These are phyloP conservation scores for Orchesella cincta DNA, from an alignment of 1,140 invertebrate genomes.

Conservation along the genomic window DNA sequence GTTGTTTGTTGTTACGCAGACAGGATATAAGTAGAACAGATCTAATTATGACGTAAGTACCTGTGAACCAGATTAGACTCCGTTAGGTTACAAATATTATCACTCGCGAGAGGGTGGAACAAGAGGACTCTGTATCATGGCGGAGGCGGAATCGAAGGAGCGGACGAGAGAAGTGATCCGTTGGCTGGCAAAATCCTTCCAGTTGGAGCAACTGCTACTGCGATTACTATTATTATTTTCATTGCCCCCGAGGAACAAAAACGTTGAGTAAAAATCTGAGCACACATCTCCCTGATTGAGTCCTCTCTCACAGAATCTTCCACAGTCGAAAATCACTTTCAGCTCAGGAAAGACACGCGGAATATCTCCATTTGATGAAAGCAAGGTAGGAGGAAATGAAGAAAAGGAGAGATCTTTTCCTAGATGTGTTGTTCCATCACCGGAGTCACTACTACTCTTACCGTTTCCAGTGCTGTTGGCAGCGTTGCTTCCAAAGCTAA, in stretches of 20 bases:
- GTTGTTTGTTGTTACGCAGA: not conserved
- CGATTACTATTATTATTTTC: constrained; percentile 1
- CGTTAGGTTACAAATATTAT: constrained; percentile 1
- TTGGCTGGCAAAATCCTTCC: constrained; percentile 31
- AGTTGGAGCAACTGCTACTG: constrained; percentile 27
- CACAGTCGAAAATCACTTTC: constrained; percentile 43
- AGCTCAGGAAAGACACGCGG: constrained; percentile 42
- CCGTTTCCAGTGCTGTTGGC: not conserved
- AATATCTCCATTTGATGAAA: not conserved
- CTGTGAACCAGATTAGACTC: not conserved
- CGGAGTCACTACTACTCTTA: not conserved
- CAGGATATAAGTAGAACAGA: not conserved
- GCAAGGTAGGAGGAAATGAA: constrained; percentile 1
- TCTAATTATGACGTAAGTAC: not conserved
- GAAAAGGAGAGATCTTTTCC: constrained; percentile 8
- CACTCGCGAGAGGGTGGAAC: constrained; percentile 35
- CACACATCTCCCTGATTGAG: constrained; percentile 32
- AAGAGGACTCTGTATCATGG: constrained; percentile 49
- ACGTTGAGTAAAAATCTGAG: constrained; percentile 25
- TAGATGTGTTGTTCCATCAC: not conserved
- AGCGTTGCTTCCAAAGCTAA: not conserved
- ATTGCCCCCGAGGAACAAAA: not conserved
- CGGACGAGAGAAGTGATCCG: constrained; percentile 39
- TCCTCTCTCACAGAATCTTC: constrained; percentile 28
- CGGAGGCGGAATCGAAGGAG: constrained; percentile 40